phyloP scores from a whole-genome alignment of 1,140 invertebrate genomes.

The Mycetomoellerius zeteki region DNA sequence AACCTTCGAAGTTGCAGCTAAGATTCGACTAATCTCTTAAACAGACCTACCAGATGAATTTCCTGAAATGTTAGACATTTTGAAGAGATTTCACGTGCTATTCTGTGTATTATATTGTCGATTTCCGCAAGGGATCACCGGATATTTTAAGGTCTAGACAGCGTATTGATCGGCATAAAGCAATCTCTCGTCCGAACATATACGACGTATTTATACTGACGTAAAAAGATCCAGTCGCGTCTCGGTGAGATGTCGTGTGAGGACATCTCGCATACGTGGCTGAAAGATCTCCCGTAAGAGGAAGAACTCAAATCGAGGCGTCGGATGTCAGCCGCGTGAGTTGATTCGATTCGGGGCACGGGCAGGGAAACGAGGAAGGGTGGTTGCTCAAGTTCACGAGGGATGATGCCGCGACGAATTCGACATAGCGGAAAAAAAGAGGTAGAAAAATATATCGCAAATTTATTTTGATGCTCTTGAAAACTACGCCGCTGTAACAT shows the following conservation, averaged over 20 bases:
- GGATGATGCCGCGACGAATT: conserved; percentile 38
- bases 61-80: background rate
- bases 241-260: conserved; percentile 29
- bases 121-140: background rate
- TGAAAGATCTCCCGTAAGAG: conserved; percentile 47
- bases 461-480: conserved; percentile 41
- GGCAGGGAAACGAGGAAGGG: conserved; percentile 51
- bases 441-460: conserved; percentile 19
- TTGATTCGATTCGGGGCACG: conserved; percentile 66
- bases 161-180: conserved; percentile 27
- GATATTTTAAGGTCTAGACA: background rate
- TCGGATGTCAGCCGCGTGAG: conserved; percentile 53
- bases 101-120: background rate
- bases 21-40: background rate
- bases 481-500: conserved; percentile 16
- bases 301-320: conserved; percentile 51
- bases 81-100: background rate
- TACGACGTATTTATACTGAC: conserved; percentile 48
- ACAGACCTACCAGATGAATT: background rate
- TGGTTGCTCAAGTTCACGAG: conserved; percentile 47
- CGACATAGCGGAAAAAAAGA: conserved; percentile 35
- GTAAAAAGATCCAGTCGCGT: conserved; percentile 42
- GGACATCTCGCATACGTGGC: conserved; percentile 22
- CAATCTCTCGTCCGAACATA: conserved; percentile 17
- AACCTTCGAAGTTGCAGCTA: conserved; percentile 11